phyloP scores from a whole-genome alignment of 2,113 vertebrate species.

The Ahaetulla prasina region DNA sequence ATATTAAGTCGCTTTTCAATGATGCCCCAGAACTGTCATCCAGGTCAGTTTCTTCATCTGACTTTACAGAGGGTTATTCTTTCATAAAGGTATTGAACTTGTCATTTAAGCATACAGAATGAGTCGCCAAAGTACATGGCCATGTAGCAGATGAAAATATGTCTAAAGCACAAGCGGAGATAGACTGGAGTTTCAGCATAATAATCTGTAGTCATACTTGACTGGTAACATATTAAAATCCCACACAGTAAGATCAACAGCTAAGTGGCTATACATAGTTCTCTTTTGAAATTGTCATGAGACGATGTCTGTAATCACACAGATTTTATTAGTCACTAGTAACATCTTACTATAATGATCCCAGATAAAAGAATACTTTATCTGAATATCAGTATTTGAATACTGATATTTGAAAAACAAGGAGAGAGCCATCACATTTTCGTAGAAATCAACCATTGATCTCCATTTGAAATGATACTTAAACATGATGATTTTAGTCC shows the following conservation, averaged over 20 bases:
- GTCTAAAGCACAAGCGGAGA: neutral
- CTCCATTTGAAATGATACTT: neutral
- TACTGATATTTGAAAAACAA: neutral
- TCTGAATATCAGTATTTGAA: too few relatives aligned
- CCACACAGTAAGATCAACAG: neutral
- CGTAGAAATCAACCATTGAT: neutral
- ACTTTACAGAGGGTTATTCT: neutral
- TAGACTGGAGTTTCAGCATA: neutral
- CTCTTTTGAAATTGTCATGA: neutral
- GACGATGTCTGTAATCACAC: neutral
- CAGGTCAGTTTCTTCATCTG: neutral
- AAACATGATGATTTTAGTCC: neutral
- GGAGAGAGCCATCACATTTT: neutral
- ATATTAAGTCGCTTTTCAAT: neutral
- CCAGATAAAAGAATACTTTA: neutral
- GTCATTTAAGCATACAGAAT: neutral
- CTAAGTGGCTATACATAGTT: slow-evolving; percentile 2
- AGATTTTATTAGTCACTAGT: neutral
- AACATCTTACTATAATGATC: neutral
- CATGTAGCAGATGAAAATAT: neutral
- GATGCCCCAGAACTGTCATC: neutral
- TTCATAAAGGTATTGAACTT: neutral
- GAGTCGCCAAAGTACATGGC: neutral
- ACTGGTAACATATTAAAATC: slow-evolving; percentile 12
- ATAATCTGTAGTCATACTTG: neutral